Percentiles rank a stretch among this genome's conserved stretches.
Conservation (phyloP, 2,888 invertebrate genomes). For the Philereme vetulata region DNA sequence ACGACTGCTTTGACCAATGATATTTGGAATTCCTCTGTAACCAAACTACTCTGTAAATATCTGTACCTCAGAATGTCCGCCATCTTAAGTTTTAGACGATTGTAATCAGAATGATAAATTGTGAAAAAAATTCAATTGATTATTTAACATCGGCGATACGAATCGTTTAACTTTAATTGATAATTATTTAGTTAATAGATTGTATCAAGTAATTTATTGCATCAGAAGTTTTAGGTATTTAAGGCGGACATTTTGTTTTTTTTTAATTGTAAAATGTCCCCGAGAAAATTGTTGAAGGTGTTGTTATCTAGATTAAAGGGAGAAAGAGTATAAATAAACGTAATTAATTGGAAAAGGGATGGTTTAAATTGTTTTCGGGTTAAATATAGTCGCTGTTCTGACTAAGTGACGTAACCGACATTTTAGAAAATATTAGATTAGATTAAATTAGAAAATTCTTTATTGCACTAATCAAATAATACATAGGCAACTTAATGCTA, state of each 20-base stretch:
- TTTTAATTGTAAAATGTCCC: constrained; percentile 9
- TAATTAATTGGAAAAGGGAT: constrained; percentile 23
- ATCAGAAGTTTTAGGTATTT: constrained; percentile 43
- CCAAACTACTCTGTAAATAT: constrained; percentile 51
- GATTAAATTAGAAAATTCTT: too few relatives aligned
- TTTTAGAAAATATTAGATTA: too few relatives aligned
- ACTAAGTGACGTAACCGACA: too few relatives aligned
- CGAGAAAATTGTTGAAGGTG: constrained; percentile 27
- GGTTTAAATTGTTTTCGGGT: constrained; percentile 14
- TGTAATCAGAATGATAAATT: constrained; percentile 74
- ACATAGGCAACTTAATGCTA: too few relatives aligned
- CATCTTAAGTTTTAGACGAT: constrained; percentile 65
- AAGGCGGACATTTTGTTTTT: neutral
- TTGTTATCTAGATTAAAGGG: constrained; percentile 29
- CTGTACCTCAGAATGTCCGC: constrained; percentile 60
- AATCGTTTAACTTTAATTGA: constrained; percentile 69
- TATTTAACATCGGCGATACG: constrained; percentile 65
- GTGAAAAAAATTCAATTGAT: constrained; percentile 76
- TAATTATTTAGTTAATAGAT: constrained; percentile 64
- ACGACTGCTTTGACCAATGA: too few relatives aligned
- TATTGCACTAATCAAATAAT: too few relatives aligned
- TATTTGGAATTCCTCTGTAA: constrained; percentile 37
- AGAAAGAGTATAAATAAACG: constrained; percentile 24
- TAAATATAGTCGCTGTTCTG: too few relatives aligned
- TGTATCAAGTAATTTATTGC: constrained; percentile 45